phyloP scores from a whole-genome alignment of 1,140 invertebrate species.

The Drosophila nasuta region DNA sequence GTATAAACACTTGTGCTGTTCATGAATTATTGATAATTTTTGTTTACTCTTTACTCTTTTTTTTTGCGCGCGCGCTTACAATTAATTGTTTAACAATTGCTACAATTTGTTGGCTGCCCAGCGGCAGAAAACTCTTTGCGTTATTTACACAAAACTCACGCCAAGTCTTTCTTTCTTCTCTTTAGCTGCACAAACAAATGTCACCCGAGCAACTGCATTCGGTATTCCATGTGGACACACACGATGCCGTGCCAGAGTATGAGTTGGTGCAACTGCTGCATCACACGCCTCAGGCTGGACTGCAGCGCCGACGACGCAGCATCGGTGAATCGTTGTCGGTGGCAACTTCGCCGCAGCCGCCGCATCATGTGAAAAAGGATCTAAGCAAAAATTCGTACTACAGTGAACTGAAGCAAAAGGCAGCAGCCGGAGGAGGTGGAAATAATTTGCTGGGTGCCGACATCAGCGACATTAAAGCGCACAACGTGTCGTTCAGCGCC shows the following conservation, averaged over 20 bases:
- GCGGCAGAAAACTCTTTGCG: slow-evolving; percentile 28
- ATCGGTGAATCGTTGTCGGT: slow-evolving; percentile 63
- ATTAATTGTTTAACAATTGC: slow-evolving; percentile 71
- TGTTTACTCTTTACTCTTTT: background rate
- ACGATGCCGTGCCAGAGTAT: slow-evolving; percentile 88
- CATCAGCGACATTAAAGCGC: slow-evolving; percentile 85
- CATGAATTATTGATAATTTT: slow-evolving; percentile 76
- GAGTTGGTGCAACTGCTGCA: slow-evolving; percentile 86
- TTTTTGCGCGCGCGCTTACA: slow-evolving; percentile 30
- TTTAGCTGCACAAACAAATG: slow-evolving; percentile 93
- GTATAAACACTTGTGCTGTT: slow-evolving; percentile 51
- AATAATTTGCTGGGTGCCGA: slow-evolving; percentile 68
- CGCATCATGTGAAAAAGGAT: slow-evolving; percentile 84
- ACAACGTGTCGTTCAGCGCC: slow-evolving; percentile 90
- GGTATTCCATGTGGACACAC: slow-evolving; percentile 92
- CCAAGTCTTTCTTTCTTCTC: slow-evolving; percentile 9
- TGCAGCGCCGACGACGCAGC: slow-evolving; percentile 72
- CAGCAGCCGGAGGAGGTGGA: slow-evolving; percentile 29
- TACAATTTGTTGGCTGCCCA: slow-evolving; percentile 67
- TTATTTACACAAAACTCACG: slow-evolving; percentile 9
- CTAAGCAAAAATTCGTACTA: slow-evolving; percentile 84
- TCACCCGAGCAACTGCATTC: slow-evolving; percentile 91
- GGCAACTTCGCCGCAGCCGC: slow-evolving; percentile 31
- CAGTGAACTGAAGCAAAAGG: slow-evolving; percentile 73
- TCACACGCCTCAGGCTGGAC: slow-evolving; percentile 81